Percentiles rank a stretch among this genome's conserved stretches.
Evolutionary conservation across 2,888 invertebrate genomes (phyloP).

Genomic region (Esperia sulphurella): DNA sequence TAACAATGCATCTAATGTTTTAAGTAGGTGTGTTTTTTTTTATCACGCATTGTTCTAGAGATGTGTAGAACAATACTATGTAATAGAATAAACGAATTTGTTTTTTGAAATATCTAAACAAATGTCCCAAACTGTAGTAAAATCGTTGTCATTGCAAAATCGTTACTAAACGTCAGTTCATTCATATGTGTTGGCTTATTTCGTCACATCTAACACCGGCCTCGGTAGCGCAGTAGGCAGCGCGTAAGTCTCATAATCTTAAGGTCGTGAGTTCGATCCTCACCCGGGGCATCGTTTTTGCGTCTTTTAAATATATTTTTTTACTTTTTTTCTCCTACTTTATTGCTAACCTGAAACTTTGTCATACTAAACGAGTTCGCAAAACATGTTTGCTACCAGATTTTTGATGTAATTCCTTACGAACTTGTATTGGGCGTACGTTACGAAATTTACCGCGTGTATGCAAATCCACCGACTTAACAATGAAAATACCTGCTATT

Average conservation of each 20-base stretch:
- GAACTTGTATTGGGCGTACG: conserved; percentile 20
- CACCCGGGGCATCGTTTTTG: conserved; percentile 86
- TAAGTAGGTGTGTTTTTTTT: too few species aligned
- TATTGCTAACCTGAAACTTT: neutral
- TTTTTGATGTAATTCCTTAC: conserved; percentile 19
- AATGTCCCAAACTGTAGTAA: neutral
- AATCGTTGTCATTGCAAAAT: neutral
- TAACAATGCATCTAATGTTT: too few species aligned
- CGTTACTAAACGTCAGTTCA: neutral
- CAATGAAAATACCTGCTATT: conserved; percentile 44
- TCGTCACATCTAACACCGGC: conserved; percentile 37
- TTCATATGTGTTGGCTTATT: conserved; percentile 22
- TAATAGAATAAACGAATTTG: too few species aligned
- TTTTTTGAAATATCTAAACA: too few species aligned
- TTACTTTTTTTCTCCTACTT: conserved; percentile 7
- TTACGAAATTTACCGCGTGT: conserved; percentile 44
- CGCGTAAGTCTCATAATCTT: conserved; percentile 95
- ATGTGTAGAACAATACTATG: too few species aligned
- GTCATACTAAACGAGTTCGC: neutral
- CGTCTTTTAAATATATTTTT: conserved; percentile 7
- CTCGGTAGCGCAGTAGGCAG: conserved; percentile 93
- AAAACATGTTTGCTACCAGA: neutral
- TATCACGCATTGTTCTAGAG: too few species aligned
- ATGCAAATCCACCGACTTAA: conserved; percentile 48
- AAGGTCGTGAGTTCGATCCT: conserved; percentile 98